Evolutionary conservation across 2,797 vertebrate genomes (phyloP).

Genomic region (Aldrovandia affinis): DNA sequence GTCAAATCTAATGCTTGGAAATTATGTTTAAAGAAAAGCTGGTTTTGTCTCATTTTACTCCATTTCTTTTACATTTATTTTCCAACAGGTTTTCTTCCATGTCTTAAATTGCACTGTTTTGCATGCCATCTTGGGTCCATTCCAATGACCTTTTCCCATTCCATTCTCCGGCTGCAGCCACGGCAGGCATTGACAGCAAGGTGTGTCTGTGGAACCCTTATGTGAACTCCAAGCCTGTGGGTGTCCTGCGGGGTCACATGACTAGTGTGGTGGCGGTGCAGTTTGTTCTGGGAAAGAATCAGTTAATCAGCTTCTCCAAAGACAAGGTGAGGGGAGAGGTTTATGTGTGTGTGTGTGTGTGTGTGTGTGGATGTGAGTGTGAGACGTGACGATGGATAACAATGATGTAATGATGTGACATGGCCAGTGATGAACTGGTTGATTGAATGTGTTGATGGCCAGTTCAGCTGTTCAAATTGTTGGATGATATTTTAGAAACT

Average conservation of each 20-base stretch:
- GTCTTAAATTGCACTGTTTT: background rate
- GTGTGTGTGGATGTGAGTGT: too few relatives aligned
- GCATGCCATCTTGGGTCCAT: background rate
- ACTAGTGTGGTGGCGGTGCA: conserved; percentile 71
- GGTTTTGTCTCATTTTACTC: too few relatives aligned
- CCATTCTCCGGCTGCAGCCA: conserved; percentile 64
- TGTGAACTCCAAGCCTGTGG: conserved; percentile 74
- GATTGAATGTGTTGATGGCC: too few relatives aligned
- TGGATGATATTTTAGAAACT: too few relatives aligned
- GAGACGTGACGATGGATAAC: too few relatives aligned
- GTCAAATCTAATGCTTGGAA: too few relatives aligned
- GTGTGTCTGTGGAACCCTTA: conserved; percentile 85
- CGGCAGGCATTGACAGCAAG: conserved; percentile 78
- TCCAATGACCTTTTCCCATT: background rate
- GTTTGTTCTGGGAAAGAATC: conserved; percentile 76
- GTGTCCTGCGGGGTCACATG: conserved; percentile 73
- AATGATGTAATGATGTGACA: too few relatives aligned
- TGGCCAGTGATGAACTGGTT: too few relatives aligned
- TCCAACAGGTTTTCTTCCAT: too few relatives aligned
- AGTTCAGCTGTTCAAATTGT: too few relatives aligned
- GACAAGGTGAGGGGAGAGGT: conserved; percentile 72
- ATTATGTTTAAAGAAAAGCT: too few relatives aligned
- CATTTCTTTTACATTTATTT: too few relatives aligned
- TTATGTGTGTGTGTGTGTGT: conserved; percentile 9
- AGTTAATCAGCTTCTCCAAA: conserved; percentile 82